Percentiles rank a stretch among this genome's conserved stretches.
phyloP scores from a whole-genome alignment of 1,140 invertebrate species.

The Venturia canescens region DNA sequence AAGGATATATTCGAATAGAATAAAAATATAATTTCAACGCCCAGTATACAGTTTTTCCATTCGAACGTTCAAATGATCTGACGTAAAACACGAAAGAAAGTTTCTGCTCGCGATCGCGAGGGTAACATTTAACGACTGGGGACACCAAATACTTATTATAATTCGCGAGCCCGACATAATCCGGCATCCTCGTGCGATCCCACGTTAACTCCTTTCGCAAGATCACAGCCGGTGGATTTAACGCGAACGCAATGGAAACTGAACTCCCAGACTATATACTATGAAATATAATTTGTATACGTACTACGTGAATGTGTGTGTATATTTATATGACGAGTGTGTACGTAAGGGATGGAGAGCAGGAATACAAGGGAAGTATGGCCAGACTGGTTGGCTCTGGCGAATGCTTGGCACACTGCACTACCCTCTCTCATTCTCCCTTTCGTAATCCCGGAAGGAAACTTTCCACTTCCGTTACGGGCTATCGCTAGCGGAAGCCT shows the following conservation, averaged over 20 bases:
- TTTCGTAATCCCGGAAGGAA: conserved; percentile 66
- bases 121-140: not conserved
- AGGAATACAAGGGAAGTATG: conserved; percentile 20
- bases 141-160: conserved; percentile 5
- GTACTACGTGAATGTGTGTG: not conserved
- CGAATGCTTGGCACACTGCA: conserved; percentile 36
- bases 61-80: too few species aligned
- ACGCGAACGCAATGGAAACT: conserved; percentile 45
- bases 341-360: not conserved
- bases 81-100: not conserved
- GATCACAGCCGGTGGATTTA: conserved; percentile 39
- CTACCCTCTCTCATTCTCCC: not conserved
- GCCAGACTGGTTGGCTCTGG: conserved; percentile 40
- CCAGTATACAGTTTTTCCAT: too few species aligned
- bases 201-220: conserved; percentile 3
- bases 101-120: not conserved
- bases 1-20: too few species aligned
- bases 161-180: conserved; percentile 10
- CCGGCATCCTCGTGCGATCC: not conserved
- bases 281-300: not conserved
- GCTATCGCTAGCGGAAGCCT: conserved; percentile 63
- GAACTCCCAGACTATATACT: not conserved
- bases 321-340: conserved; percentile 7
- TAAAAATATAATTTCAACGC: too few species aligned
- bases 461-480: conserved; percentile 62